These are phyloP conservation scores for Peribatodes rhomboidaria DNA, from an alignment of 2,888 invertebrate species.

Conservation along the genomic window DNA sequence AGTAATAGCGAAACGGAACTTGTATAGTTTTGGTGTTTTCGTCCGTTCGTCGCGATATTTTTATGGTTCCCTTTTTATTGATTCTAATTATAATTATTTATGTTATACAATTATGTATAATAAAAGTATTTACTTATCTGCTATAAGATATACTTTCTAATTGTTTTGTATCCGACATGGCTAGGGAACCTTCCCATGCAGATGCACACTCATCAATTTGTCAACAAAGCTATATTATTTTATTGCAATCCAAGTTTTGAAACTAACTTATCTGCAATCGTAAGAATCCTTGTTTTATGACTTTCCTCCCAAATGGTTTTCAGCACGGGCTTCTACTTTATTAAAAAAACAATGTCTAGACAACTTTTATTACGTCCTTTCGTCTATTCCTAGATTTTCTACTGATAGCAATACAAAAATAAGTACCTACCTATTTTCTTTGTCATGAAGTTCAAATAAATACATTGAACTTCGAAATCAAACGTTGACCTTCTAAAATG, in stretches of 20 bases:
- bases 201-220: too few species aligned
- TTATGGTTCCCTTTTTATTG: too few species aligned
- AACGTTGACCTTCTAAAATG: conserved; percentile 13
- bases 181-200: too few species aligned
- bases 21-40: too few species aligned
- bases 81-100: too few species aligned
- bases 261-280: not conserved
- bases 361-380: conserved; percentile 17
- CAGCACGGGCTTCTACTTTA: not conserved
- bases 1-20: too few species aligned
- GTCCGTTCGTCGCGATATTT: too few species aligned
- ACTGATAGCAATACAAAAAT: not conserved
- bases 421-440: not conserved
- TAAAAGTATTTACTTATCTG: too few species aligned
- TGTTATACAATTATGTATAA: too few species aligned
- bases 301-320: conserved; percentile 4
- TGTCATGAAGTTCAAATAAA: conserved; percentile 4
- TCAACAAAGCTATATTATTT: not conserved
- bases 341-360: conserved; percentile 26
- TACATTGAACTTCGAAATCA: not conserved
- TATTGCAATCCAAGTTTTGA: not conserved
- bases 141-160: too few species aligned
- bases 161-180: too few species aligned
- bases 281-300: not conserved
- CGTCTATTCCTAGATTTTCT: too few species aligned